Percentiles rank a stretch among this genome's conserved stretches.
Conservation (phyloP, 2,113 vertebrate species). For the Aramus guarauna region DNA sequence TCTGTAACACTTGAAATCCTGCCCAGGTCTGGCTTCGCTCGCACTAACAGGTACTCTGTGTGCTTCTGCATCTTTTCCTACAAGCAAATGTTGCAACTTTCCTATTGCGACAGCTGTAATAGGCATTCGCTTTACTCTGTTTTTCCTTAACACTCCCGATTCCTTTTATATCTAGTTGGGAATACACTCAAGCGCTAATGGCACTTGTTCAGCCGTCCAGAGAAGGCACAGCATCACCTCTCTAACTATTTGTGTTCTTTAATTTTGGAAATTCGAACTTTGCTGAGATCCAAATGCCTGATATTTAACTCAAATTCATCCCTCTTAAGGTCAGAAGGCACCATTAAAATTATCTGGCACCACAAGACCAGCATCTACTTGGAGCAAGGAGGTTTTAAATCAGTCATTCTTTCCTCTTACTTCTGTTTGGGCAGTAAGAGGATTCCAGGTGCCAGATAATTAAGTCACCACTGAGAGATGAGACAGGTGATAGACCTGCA, state of each 20-base stretch:
- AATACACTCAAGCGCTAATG: slow-evolving; percentile 53
- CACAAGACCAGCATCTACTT: not conserved
- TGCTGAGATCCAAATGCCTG: slow-evolving; percentile 38
- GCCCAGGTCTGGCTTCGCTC: slow-evolving; percentile 70
- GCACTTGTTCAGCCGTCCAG: slow-evolving; percentile 52
- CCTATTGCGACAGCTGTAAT: slow-evolving; percentile 61
- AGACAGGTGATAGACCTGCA: slow-evolving; percentile 30
- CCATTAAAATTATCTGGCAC: slow-evolving; percentile 5
- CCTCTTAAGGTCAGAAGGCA: slow-evolving; percentile 39
- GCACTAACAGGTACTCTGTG: slow-evolving; percentile 67
- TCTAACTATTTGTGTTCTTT: slow-evolving; percentile 38
- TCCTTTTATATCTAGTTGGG: slow-evolving; percentile 64
- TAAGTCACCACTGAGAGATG: slow-evolving; percentile 30
- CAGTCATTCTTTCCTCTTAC: slow-evolving; percentile 22
- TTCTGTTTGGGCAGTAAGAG: not conserved
- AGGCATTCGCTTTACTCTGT: slow-evolving; percentile 51
- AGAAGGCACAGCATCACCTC: slow-evolving; percentile 5
- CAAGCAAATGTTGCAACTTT: slow-evolving; percentile 72
- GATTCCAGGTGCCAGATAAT: slow-evolving; percentile 25
- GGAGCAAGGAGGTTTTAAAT: slow-evolving; percentile 38
- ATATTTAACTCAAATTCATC: slow-evolving; percentile 39
- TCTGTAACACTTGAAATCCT: slow-evolving; percentile 66
- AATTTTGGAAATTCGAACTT: slow-evolving; percentile 55
- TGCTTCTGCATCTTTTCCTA: slow-evolving; percentile 75
- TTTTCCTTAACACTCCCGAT: slow-evolving; percentile 62